phyloP scores from a whole-genome alignment of 2,113 vertebrate genomes.

The Nerophis ophidion region DNA sequence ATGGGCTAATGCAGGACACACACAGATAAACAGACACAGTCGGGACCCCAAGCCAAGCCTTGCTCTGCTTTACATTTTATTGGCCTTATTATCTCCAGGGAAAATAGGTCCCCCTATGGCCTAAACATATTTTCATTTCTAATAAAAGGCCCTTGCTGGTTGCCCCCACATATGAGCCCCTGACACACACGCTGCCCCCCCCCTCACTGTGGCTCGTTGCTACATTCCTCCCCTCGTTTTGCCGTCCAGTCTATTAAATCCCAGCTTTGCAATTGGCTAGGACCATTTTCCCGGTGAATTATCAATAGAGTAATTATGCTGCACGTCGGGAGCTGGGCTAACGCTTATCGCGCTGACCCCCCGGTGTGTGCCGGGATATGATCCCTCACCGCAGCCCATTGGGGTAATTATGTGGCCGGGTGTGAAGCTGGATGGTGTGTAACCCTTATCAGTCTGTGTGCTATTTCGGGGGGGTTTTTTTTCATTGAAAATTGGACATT shows the following conservation, averaged over 20 bases:
- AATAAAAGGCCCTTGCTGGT: slow-evolving; percentile 70
- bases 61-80: slow-evolving; percentile 75
- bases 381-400: slow-evolving; percentile 70
- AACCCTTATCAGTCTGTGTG: slow-evolving; percentile 71
- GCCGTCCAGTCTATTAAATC: slow-evolving; percentile 71
- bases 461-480: slow-evolving; percentile 63
- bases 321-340: slow-evolving; percentile 67
- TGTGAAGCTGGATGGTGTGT: slow-evolving; percentile 66
- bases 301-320: slow-evolving; percentile 82
- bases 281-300: slow-evolving; percentile 73
- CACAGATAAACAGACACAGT: slow-evolving; percentile 73
- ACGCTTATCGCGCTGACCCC: slow-evolving; percentile 75
- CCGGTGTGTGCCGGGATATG: slow-evolving; percentile 63
- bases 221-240: slow-evolving; percentile 52
- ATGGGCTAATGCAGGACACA: slow-evolving; percentile 72
- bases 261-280: slow-evolving; percentile 65
- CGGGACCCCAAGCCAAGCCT: slow-evolving; percentile 65
- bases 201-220: slow-evolving; percentile 36
- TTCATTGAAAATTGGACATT: slow-evolving; percentile 75
- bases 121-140: slow-evolving; percentile 73
- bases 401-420: slow-evolving; percentile 73
- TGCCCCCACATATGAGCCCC: slow-evolving; percentile 30
- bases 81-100: slow-evolving; percentile 73
- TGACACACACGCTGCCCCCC: slow-evolving; percentile 13
- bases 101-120: slow-evolving; percentile 74